These are phyloP conservation scores for Achroia grisella DNA, from an alignment of 1,140 invertebrate species.

Conservation along the genomic window DNA sequence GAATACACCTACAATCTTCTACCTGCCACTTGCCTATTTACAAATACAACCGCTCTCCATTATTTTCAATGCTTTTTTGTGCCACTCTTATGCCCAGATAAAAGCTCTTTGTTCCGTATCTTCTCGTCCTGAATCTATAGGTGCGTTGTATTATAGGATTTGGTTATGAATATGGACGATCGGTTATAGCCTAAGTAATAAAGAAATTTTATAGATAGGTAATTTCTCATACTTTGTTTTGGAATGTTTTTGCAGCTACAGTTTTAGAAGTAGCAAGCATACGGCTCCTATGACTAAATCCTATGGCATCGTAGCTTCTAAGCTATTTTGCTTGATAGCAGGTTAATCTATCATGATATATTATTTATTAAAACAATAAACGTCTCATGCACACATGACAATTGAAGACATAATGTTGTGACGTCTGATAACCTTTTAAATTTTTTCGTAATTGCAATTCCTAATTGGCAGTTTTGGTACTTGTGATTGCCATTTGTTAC, in stretches of 20 bases:
- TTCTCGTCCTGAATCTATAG: constrained; percentile 26
- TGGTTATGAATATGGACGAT: neutral
- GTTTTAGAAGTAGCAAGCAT: too few relatives aligned
- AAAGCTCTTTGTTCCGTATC: constrained; percentile 44
- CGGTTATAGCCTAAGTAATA: neutral
- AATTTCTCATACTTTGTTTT: too few relatives aligned
- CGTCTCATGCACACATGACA: too few relatives aligned
- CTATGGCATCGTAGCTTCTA: too few relatives aligned
- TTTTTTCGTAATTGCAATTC: neutral
- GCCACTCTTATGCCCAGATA: constrained; percentile 34
- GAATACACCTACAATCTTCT: constrained; percentile 66
- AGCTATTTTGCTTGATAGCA: too few relatives aligned
- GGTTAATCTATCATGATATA: too few relatives aligned
- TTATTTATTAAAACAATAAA: too few relatives aligned
- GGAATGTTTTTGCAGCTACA: too few relatives aligned
- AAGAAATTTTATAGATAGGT: too few relatives aligned
- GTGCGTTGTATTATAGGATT: constrained; percentile 3
- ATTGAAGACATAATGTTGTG: neutral
- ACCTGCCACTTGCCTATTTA: constrained; percentile 53
- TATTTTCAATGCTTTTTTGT: constrained; percentile 48
- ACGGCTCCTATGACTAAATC: too few relatives aligned
- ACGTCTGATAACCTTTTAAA: constrained; percentile 3
- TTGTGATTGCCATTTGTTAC: constrained; percentile 4
- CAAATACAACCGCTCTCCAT: constrained; percentile 52
- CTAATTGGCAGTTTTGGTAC: neutral